These are phyloP conservation scores for Typhlichthys eigenmanni DNA, from an alignment of 2,797 vertebrate genomes.

Conservation along the genomic window DNA sequence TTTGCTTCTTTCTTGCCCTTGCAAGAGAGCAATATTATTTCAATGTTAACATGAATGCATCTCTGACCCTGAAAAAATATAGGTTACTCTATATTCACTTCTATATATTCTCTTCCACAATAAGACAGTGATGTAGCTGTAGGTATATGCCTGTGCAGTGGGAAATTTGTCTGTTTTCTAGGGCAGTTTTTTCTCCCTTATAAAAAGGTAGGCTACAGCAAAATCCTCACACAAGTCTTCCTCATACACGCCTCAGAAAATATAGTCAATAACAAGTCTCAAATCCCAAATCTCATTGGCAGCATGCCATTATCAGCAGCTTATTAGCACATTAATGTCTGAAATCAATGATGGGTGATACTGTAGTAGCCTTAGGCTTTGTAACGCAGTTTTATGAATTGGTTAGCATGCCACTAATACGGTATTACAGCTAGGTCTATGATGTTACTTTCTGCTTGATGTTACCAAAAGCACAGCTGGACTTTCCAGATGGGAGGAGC, in stretches of 20 bases:
- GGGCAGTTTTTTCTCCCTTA: too few species aligned
- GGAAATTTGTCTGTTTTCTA: too few species aligned
- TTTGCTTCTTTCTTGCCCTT: conserved; percentile 5
- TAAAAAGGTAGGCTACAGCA: too few species aligned
- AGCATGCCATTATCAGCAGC: neutral
- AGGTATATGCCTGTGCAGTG: neutral
- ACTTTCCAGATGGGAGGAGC: too few species aligned
- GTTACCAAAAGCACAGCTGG: too few species aligned
- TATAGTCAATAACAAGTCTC: neutral
- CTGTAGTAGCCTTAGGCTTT: neutral
- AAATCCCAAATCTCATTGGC: neutral
- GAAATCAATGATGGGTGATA: neutral
- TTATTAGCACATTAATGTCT: neutral
- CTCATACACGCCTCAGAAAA: neutral
- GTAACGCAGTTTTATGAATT: neutral
- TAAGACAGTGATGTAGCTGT: neutral
- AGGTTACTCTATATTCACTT: neutral
- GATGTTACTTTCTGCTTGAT: too few species aligned
- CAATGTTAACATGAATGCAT: neutral
- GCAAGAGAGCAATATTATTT: neutral
- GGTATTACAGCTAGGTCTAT: neutral
- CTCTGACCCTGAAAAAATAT: neutral
- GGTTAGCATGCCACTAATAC: neutral
- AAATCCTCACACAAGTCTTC: too few species aligned
- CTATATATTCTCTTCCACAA: too few species aligned